phyloP scores from a whole-genome alignment of 2,113 vertebrate species.

The Takifugu flavidus region DNA sequence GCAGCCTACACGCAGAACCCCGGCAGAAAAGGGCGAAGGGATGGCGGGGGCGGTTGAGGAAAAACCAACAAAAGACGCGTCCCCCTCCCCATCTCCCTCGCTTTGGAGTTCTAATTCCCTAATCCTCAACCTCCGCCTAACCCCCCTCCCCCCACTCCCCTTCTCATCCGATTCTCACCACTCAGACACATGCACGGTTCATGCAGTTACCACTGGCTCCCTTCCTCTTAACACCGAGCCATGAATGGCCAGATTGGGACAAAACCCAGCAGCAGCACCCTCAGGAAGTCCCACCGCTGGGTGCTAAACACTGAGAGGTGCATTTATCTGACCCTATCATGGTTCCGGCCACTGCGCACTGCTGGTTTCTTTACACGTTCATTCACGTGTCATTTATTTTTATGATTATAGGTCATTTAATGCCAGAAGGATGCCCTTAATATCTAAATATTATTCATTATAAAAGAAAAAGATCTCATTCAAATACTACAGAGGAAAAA shows the following conservation, averaged over 20 bases:
- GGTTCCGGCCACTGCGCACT: conserved; percentile 16
- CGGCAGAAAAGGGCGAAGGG: conserved; percentile 67
- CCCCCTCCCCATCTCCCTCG: conserved; percentile 47
- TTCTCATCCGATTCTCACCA: conserved; percentile 69
- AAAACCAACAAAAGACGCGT: conserved; percentile 77
- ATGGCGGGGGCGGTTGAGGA: conserved; percentile 64
- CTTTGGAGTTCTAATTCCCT: conserved; percentile 77
- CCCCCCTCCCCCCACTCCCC: conserved; percentile 38
- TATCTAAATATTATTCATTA: background rate
- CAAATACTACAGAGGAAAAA: background rate
- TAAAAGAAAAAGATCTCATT: conserved; percentile 8
- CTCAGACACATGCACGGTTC: conserved; percentile 57
- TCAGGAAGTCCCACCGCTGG: conserved; percentile 75
- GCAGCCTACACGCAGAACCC: conserved; percentile 75
- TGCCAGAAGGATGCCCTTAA: conserved; percentile 3
- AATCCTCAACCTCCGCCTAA: conserved; percentile 73
- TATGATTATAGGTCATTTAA: conserved; percentile 17
- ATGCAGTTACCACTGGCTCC: conserved; percentile 65
- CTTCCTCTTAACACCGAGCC: conserved; percentile 65
- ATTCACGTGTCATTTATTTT: conserved; percentile 6
- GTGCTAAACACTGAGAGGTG: conserved; percentile 58
- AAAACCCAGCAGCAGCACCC: conserved; percentile 74
- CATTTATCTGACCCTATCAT: conserved; percentile 53
- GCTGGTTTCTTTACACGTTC: background rate
- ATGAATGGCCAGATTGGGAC: conserved; percentile 76